Evolutionary conservation across 1,140 invertebrate species (phyloP).

Genomic region (Calephelis virginiensis): DNA sequence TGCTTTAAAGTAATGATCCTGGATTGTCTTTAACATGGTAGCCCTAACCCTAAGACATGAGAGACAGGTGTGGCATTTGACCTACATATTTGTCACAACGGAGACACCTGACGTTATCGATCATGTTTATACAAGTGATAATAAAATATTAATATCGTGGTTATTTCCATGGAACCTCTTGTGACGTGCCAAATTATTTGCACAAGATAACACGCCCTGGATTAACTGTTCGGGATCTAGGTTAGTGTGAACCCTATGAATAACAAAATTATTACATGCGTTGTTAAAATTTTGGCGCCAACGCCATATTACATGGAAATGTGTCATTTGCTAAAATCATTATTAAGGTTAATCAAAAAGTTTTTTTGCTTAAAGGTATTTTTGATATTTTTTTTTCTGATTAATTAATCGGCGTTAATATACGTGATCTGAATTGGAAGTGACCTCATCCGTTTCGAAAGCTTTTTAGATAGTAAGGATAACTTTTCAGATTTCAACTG

Average conservation of each 20-base stretch:
- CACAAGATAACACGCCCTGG: constrained; percentile 27
- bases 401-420: too few species aligned
- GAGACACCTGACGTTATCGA: constrained; percentile 48
- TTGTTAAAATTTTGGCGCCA: too few species aligned
- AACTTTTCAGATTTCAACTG: too few species aligned
- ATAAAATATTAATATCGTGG: constrained; percentile 38
- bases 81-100: constrained; percentile 43
- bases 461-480: too few species aligned
- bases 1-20: too few species aligned
- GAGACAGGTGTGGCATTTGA: constrained; percentile 35
- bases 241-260: not conserved
- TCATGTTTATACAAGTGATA: constrained; percentile 49
- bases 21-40: not conserved
- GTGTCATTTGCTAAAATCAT: too few species aligned
- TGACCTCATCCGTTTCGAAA: too few species aligned
- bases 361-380: too few species aligned
- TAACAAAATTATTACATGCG: not conserved
- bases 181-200: constrained; percentile 14
- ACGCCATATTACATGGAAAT: too few species aligned
- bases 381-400: too few species aligned
- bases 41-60: constrained; percentile 10
- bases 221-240: not conserved
- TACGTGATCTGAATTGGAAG: too few species aligned
- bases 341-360: too few species aligned
- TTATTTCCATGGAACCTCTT: constrained; percentile 8